phyloP scores from a whole-genome alignment of 1,140 invertebrate species.

The Lineus longissimus region DNA sequence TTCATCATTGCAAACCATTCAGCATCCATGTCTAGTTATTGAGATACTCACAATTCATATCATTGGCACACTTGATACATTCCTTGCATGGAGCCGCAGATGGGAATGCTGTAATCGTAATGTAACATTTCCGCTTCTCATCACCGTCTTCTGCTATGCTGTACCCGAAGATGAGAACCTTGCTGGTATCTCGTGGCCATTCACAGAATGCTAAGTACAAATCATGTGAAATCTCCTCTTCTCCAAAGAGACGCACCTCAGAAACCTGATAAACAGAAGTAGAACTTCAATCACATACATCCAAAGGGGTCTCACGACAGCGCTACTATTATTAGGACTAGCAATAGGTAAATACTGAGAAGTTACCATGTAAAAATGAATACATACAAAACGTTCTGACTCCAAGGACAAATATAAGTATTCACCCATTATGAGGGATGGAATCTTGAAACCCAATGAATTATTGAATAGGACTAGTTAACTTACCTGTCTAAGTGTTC shows the following conservation, averaged over 20 bases:
- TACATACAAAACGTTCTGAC: too few species aligned
- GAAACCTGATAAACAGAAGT: conserved; percentile 41
- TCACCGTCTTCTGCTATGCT: conserved; percentile 55
- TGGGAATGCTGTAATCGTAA: conserved; percentile 59
- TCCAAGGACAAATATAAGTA: too few species aligned
- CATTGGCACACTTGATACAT: conserved; percentile 14
- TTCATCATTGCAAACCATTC: too few species aligned
- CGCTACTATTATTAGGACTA: too few species aligned
- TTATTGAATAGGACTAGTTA: too few species aligned
- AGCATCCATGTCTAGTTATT: too few species aligned
- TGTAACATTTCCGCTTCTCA: conserved; percentile 58
- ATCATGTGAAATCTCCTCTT: conserved; percentile 62
- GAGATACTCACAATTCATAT: conserved; percentile 1
- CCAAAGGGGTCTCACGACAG: too few species aligned
- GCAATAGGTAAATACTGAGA: too few species aligned
- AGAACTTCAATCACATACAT: neutral
- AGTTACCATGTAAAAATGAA: too few species aligned
- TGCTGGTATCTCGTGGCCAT: conserved; percentile 65
- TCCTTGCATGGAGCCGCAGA: conserved; percentile 62
- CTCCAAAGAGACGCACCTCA: conserved; percentile 67
- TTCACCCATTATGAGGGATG: too few species aligned
- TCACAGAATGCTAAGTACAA: conserved; percentile 66
- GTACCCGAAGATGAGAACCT: conserved; percentile 66
- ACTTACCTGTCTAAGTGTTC: conserved; percentile 62
- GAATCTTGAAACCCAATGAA: too few species aligned